Base-by-base conservation (phyloP, 2,797 vertebrate genomes). In the Delichon dasypus region DNA sequence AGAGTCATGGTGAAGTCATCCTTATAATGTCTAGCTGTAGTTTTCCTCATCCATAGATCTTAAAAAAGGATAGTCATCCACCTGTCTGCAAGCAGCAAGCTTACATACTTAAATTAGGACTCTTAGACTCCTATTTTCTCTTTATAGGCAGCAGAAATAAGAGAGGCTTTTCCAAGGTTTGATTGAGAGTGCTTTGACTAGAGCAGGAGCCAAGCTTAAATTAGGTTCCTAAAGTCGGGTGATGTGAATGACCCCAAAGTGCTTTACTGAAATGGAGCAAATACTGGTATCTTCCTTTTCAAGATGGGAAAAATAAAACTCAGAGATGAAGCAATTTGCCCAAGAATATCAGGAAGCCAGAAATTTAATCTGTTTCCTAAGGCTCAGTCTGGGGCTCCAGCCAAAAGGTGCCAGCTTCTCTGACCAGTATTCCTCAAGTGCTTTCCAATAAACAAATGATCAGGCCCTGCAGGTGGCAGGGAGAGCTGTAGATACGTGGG, bases 371-470 rank as follows among this genome's bases (percentile, higher is more conserved):
- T 74, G 44, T 73, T 90, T 85, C 54, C 90, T 85, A n/a, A 88
- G 65, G 68, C 68, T 94, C 53, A 61, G 47, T 53, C 65, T 90
- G 81, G 68, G 61, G 81, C 71, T 92, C 34, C 76, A 88, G 81
- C 84, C 94, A 95, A 80, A 88, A 93, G 81, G 38, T 73, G 62
- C 81, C 61, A 32, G 30, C n/a, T 13, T 66, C 78, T 89, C 80
- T 94, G 83, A 85, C 77, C 40, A 19, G 54, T 67, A 40, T 57
- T 58, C 50, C 74, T 83, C 57, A 65, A 68, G 38, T 65, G 47
- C 79, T 92, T 93, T 96, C 90, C 93, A 94, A 47, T 66, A 75
- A 92, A 84, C 82, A 93, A 89, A 89, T 68, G 65, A 76, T 67
- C 44, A 53, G 62, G 36, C 70, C 40, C 38, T 89, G 86, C 86